Conservation (phyloP, 1,140 invertebrate genomes). For the Zophobas atratus region DNA sequence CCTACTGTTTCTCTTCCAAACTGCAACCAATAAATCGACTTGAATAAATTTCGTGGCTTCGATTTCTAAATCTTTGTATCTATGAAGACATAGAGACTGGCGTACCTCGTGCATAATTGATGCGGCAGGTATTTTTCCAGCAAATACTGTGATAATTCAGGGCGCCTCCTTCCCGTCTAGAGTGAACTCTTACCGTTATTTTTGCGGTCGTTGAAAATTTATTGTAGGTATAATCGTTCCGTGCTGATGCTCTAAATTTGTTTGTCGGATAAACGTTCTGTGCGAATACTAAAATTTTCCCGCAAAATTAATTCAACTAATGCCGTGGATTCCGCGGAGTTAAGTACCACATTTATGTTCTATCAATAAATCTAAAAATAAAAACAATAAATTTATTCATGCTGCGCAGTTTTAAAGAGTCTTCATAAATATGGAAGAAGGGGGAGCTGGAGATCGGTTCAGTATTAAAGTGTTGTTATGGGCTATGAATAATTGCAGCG, state of each 20-base stretch:
- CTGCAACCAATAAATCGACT: too few relatives aligned
- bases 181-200: background rate
- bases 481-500: background rate
- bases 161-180: too few relatives aligned
- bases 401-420: background rate
- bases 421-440: slow-evolving; percentile 3
- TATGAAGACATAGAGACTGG: too few relatives aligned
- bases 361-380: slow-evolving; percentile 9
- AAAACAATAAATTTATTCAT: background rate
- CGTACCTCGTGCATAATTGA: too few relatives aligned
- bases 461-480: background rate
- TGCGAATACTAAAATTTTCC: slow-evolving; percentile 11
- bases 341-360: background rate
- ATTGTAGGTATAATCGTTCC: slow-evolving; percentile 1
- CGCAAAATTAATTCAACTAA: slow-evolving; percentile 17
- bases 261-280: slow-evolving; percentile 9
- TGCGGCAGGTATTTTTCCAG: too few relatives aligned
- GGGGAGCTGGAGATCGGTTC: background rate
- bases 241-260: background rate
- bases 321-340: background rate
- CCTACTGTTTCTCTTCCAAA: too few relatives aligned
- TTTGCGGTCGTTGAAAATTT: slow-evolving; percentile 9
- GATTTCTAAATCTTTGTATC: too few relatives aligned
- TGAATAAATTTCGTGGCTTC: too few relatives aligned
- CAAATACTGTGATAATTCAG: too few relatives aligned